Percentiles rank a stretch among this genome's conserved stretches.
Conservation (phyloP, 2,888 invertebrate genomes). For the Drosophila rellima region DNA sequence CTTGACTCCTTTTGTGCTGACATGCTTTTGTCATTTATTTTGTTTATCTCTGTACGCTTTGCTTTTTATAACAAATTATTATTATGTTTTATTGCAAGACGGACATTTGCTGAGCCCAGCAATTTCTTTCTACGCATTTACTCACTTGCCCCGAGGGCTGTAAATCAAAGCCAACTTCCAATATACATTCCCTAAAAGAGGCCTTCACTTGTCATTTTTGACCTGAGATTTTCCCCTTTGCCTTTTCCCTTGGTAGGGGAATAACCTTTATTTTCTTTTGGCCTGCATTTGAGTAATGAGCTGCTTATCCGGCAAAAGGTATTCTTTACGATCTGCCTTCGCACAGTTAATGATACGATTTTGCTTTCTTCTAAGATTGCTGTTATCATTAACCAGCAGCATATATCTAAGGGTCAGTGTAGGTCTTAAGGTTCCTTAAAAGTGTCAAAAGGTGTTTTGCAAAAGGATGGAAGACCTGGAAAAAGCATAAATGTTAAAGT, state of each 20-base stretch:
- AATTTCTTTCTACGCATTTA: slow-evolving; percentile 41
- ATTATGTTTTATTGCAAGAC: slow-evolving; percentile 72
- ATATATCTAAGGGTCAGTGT: slow-evolving; percentile 5
- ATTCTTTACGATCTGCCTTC: slow-evolving; percentile 22
- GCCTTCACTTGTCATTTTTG: slow-evolving; percentile 48
- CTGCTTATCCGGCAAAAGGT: slow-evolving; percentile 73
- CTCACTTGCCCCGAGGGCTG: slow-evolving; percentile 35
- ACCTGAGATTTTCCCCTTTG: slow-evolving; percentile 43
- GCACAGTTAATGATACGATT: slow-evolving; percentile 67
- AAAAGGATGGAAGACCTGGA: not conserved
- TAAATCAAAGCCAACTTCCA: slow-evolving; percentile 57
- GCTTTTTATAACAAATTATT: slow-evolving; percentile 83
- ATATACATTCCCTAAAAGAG: slow-evolving; percentile 5
- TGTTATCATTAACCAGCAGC: slow-evolving; percentile 49
- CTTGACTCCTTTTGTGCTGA: slow-evolving; percentile 58
- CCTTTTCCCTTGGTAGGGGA: slow-evolving; percentile 1
- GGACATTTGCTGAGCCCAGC: slow-evolving; percentile 68
- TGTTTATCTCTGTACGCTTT: slow-evolving; percentile 76
- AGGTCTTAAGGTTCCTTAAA: not conserved
- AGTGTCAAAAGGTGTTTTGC: slow-evolving; percentile 4
- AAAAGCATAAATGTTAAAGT: not conserved
- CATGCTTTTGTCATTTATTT: slow-evolving; percentile 83
- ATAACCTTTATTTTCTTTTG: slow-evolving; percentile 20
- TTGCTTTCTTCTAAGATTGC: slow-evolving; percentile 30
- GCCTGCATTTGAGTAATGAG: slow-evolving; percentile 73